Percentiles rank a stretch among this genome's conserved stretches.
Evolutionary conservation across 2,797 vertebrate species (phyloP).

Genomic region (Morus bassanus): DNA sequence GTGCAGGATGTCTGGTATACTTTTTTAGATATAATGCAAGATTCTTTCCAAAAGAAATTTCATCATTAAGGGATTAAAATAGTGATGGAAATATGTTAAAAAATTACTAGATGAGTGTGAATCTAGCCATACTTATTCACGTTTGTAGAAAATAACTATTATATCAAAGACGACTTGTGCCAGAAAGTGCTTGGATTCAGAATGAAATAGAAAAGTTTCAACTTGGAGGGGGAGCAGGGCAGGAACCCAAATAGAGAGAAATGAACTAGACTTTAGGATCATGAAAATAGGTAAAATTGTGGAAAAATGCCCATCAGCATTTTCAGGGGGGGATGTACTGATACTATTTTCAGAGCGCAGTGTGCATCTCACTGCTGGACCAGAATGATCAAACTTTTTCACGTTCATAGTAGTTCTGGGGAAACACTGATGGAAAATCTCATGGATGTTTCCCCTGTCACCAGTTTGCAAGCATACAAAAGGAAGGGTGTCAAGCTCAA

Average conservation of each 20-base stretch:
- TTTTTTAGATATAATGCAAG: neutral
- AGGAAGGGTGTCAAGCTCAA: neutral
- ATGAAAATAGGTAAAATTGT: neutral
- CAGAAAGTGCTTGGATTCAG: neutral
- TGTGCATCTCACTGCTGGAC: neutral
- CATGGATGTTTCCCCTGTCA: neutral
- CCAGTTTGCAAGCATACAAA: neutral
- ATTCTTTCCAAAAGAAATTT: neutral
- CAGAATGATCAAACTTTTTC: neutral
- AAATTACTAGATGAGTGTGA: neutral
- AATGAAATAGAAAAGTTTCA: neutral
- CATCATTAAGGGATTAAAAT: neutral
- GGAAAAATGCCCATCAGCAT: neutral
- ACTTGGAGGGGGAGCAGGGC: neutral
- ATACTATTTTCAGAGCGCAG: rapidly evolving
- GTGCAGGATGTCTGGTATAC: neutral
- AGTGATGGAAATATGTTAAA: neutral
- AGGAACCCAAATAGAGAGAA: neutral
- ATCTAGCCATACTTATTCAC: neutral
- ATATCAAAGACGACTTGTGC: neutral
- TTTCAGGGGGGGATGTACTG: neutral
- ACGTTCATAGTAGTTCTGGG: neutral
- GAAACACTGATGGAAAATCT: neutral
- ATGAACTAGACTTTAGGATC: neutral
- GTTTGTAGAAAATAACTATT: neutral